A percentile compares a stretch with the other conserved stretches of the same genome.
Evolutionary conservation across 2,888 invertebrate genomes (phyloP).

Genomic region (Perdita meconis): DNA sequence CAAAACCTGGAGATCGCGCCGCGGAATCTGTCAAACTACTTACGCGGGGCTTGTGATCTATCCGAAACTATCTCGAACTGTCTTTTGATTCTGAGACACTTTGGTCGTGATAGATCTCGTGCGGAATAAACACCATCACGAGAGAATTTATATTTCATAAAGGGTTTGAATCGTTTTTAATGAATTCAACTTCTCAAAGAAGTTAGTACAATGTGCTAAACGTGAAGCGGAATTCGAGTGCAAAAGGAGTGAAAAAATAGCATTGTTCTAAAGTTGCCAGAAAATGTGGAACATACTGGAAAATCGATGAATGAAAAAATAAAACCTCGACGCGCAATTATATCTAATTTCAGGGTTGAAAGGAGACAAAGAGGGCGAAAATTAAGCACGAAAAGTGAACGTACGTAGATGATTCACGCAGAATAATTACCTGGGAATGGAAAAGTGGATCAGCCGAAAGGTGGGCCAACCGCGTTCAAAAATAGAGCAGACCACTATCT

Average conservation of each 20-base stretch:
- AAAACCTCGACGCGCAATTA: too few species aligned
- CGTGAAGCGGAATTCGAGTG: too few species aligned
- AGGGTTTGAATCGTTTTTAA: too few species aligned
- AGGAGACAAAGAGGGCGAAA: neutral
- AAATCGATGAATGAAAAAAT: too few species aligned
- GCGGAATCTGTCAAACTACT: neutral
- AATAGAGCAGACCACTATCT: conserved; percentile 59
- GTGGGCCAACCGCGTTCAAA: conserved; percentile 47
- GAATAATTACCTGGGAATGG: conserved; percentile 30
- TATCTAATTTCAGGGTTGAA: neutral
- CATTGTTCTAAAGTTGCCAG: too few species aligned
- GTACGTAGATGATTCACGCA: conserved; percentile 10
- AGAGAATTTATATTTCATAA: too few species aligned
- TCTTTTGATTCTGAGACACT: neutral
- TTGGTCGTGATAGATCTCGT: too few species aligned
- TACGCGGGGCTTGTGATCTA: neutral
- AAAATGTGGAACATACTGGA: too few species aligned
- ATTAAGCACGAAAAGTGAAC: neutral
- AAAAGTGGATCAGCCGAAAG: conserved; percentile 36
- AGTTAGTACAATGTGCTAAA: too few species aligned
- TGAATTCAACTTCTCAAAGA: too few species aligned
- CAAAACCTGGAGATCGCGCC: neutral
- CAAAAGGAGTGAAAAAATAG: too few species aligned
- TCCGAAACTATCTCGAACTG: neutral
- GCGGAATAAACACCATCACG: too few species aligned